Evolutionary conservation across 1,140 invertebrate genomes (phyloP).

Genomic region (Drosophila burlai): DNA sequence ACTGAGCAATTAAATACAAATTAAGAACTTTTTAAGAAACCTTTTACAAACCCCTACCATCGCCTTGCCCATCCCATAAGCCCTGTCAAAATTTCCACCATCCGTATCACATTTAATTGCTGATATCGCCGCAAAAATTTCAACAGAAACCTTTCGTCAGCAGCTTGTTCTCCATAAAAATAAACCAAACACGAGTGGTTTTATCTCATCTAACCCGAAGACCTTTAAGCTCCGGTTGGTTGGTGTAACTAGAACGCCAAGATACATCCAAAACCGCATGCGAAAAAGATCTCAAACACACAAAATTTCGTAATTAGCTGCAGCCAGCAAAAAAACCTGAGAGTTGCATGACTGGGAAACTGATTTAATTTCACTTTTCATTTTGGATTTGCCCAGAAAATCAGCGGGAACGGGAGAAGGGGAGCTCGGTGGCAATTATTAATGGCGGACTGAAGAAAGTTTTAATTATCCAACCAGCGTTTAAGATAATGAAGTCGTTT

Average conservation of each 20-base stretch:
- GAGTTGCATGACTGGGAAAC: constrained; percentile 61
- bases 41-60: neutral
- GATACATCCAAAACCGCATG: constrained; percentile 23
- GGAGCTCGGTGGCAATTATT: constrained; percentile 23
- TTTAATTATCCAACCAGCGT: constrained; percentile 61
- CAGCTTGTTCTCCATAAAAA: neutral
- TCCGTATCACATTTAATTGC: constrained; percentile 16
- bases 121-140: constrained; percentile 16
- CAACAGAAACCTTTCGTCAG: constrained; percentile 11
- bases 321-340: constrained; percentile 12
- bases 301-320: constrained; percentile 43
- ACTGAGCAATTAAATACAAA: neutral
- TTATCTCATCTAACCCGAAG: constrained; percentile 33
- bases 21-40: neutral
- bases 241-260: constrained; percentile 32
- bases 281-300: constrained; percentile 37
- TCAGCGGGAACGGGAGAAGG: constrained; percentile 21
- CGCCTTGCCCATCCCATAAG: neutral
- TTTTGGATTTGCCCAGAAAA: constrained; percentile 57
- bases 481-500: constrained; percentile 80
- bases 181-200: constrained; percentile 6
- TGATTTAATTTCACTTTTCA: constrained; percentile 76
- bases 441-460: constrained; percentile 73
- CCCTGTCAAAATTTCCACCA: constrained; percentile 1
- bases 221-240: constrained; percentile 32